Base-by-base conservation (phyloP, 2,797 vertebrate genomes). In the Chrosomus eos region DNA sequence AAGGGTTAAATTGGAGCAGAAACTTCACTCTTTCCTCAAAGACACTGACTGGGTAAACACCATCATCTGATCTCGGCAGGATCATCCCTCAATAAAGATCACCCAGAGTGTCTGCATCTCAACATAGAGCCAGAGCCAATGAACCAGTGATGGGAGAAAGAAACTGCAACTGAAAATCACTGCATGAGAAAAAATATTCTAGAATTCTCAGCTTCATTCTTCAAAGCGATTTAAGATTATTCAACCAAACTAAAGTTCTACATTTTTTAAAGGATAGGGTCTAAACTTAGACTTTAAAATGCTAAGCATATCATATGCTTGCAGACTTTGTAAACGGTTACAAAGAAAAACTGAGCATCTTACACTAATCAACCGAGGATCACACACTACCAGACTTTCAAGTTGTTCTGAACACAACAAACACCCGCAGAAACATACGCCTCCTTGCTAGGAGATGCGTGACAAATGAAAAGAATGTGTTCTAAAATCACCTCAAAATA, bases 21-120 rank as follows among this genome's bases (percentile, higher is more conserved):
- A 84, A 74, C 55, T 62, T 53, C 40, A 28, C 40, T 53, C 31
- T 79, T 75, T 70, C 81, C 21, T 86, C 53, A 74, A 66, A 77
- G 43, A 53, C 31, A 68, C 48, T 70, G 66, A 74, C 85, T 66
- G 68, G 73, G 64, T 71, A 84, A 80, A 71, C 80, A 83, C 74
- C 58, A 72, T 78, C 82, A 89, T 88, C 76, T 86, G 87, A 88
- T 86, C 88, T 73, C 82, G 76, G 85, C 82, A 74, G 73, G 85
- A 67, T 84, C 81, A 73, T 78, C 72, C 66, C 66, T 85, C 76
- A 88, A 85, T 74, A 86, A 83, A 89, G 81, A 55, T 45, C 74
- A 85, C 74, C 71, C 75, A 72, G 81, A 85, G 84, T 73, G 80
- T 73, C 58, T 74, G 78, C 43, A 82, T 73, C 74, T 80, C 38